These are phyloP conservation scores for Uropetala carovei DNA, from an alignment of 2,888 invertebrate genomes.

Conservation along the genomic window DNA sequence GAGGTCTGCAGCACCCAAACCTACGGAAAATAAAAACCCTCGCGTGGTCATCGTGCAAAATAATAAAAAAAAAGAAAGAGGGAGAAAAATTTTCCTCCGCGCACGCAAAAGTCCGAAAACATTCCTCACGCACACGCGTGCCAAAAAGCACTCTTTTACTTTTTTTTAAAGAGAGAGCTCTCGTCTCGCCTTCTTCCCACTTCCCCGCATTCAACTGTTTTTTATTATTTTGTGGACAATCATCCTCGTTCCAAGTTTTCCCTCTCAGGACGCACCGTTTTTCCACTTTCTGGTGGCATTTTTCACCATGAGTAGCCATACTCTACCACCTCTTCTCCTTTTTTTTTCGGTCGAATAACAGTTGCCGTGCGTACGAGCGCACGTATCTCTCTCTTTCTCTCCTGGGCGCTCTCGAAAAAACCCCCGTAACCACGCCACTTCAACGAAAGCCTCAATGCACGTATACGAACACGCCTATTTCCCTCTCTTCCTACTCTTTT, in stretches of 20 bases:
- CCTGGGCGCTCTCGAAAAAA: neutral
- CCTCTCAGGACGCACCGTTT: neutral
- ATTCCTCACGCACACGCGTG: neutral
- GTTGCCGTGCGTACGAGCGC: neutral
- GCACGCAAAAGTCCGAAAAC: neutral
- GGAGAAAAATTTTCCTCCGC: neutral
- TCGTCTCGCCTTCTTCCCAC: neutral
- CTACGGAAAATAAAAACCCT: neutral
- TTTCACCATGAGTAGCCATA: constrained; percentile 10
- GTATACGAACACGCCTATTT: neutral
- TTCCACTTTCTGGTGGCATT: constrained; percentile 25
- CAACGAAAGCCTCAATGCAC: neutral
- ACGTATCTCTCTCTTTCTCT: neutral
- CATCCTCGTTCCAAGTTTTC: constrained; percentile 7
- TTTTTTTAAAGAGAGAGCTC: neutral
- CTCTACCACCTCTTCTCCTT: neutral
- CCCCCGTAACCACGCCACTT: neutral
- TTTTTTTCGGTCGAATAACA: neutral
- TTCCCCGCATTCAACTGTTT: neutral
- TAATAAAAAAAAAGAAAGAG: too few relatives aligned
- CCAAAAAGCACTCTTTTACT: constrained; percentile 21
- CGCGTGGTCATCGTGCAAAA: neutral
- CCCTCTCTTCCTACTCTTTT: neutral
- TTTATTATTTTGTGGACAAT: neutral
- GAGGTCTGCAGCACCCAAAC: neutral